phyloP scores from a whole-genome alignment of 2,888 invertebrate genomes.

The Drosophila mettleri region DNA sequence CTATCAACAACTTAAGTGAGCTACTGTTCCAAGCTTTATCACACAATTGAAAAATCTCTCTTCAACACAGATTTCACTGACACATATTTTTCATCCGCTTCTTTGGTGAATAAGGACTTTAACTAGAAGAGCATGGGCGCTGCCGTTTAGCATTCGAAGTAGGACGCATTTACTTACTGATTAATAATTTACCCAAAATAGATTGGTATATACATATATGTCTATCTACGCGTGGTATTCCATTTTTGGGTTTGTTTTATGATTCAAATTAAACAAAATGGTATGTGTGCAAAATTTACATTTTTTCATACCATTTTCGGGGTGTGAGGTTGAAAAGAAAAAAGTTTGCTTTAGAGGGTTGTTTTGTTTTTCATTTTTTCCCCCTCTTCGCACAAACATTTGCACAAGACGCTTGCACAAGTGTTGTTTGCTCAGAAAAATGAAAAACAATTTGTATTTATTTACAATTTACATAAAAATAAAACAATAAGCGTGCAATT shows the following conservation, averaged over 20 bases:
- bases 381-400: conserved; percentile 47
- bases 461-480: conserved; percentile 71
- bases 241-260: conserved; percentile 35
- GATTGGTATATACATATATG: conserved; percentile 34
- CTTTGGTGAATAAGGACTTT: conserved; percentile 34
- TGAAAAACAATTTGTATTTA: conserved; percentile 75
- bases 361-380: conserved; percentile 15
- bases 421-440: conserved; percentile 62
- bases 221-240: background rate
- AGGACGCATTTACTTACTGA: conserved; percentile 54
- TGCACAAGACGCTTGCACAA: conserved; percentile 46
- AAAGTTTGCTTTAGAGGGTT: conserved; percentile 27
- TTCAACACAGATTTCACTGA: conserved; percentile 34
- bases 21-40: conserved; percentile 18
- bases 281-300: conserved; percentile 70
- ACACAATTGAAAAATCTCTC: conserved; percentile 11
- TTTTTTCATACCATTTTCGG: conserved; percentile 5
- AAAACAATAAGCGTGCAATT: conserved; percentile 74
- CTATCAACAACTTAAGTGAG: conserved; percentile 68
- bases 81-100: conserved; percentile 56
- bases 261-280: conserved; percentile 67
- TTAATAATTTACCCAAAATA: conserved; percentile 50
- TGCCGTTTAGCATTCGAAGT: conserved; percentile 45
- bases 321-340: background rate
- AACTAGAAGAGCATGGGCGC: background rate